phyloP scores from a whole-genome alignment of 2,113 vertebrate genomes.

The Marmota flaviventris region DNA sequence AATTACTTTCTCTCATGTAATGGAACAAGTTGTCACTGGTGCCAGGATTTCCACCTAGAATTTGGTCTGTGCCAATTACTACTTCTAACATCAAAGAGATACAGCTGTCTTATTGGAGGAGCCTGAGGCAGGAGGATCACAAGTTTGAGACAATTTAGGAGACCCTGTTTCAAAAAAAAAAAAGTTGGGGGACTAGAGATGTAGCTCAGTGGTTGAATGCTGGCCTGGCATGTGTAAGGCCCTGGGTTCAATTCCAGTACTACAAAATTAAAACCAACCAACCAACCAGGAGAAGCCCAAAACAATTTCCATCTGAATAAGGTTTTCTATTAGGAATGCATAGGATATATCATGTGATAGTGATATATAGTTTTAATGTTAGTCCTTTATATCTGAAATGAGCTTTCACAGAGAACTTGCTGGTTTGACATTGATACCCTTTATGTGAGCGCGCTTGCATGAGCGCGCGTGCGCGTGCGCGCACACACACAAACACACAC shows the following conservation, averaged over 20 bases:
- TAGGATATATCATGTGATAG: background rate
- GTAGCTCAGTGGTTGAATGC: too few species aligned
- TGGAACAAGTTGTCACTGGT: background rate
- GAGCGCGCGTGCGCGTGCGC: background rate
- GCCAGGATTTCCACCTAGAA: background rate
- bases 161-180: background rate
- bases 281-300: too few species aligned
- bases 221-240: too few species aligned
- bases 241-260: too few species aligned
- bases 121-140: too few species aligned
- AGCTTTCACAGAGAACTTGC: background rate
- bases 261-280: too few species aligned
- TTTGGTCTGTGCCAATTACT: background rate
- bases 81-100: background rate
- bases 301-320: background rate
- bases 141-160: too few species aligned
- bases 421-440: background rate
- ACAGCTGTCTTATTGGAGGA: background rate
- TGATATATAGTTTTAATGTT: background rate
- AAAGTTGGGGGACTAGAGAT: too few species aligned
- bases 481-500: too few species aligned
- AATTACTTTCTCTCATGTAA: background rate
- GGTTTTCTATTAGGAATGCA: background rate
- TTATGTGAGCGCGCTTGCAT: background rate
- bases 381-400: background rate